Evolutionary conservation across 30 jellyfish, hydroid and myxozoan species (phyloP), one percentile per base, ranked within the genome.

Genomic region (Calvadosia cruxmelitensis): DNA sequence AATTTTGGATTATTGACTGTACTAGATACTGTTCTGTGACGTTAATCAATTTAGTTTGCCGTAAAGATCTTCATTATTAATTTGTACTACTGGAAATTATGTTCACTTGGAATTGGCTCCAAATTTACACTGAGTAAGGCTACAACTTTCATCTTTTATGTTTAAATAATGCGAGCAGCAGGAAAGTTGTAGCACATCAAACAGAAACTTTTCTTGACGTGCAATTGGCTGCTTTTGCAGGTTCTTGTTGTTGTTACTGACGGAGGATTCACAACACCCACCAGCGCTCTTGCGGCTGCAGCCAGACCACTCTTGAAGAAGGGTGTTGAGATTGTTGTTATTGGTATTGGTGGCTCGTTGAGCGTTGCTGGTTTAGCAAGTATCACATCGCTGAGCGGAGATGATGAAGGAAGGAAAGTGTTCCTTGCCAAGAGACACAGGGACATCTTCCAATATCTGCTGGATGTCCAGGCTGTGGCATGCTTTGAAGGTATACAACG

Each of bases 401-500:
- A 65, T 30, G 76, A 27, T 49, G 83, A 42, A 15, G 72, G 73
- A 70, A 78, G 70, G 49, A 32, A 92, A 27, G 94, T 86, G 33
- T 71, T 79, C 70, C 70, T 86, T n/a, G 85, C 84, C 49, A 86
- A 80, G 67, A 16, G 81, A 42, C 67, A 66, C 53, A 66, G 50
- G 1, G 79, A 71, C 34, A 67, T 80, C 83, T 63, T 78, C 34
- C 96, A 86, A 64, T 86, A 79, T 49, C 49, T 77, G 26, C 94
- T 70, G 50, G 96, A 86, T 53, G 50, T 86, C 27, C 78, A 84
- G 12, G 94, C 72, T 70, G 67, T 80, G 26, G 95, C 93, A 1
- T 84, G 95, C 71, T 82, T 75, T 72, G 95, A 85, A 61, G 93
- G 95, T 84, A 72, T n/a, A n/a, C n/a, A n/a, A n/a, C n/a, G n/a